Evolutionary conservation across 1,140 invertebrate species (phyloP).

Genomic region (Drosophila dunni): DNA sequence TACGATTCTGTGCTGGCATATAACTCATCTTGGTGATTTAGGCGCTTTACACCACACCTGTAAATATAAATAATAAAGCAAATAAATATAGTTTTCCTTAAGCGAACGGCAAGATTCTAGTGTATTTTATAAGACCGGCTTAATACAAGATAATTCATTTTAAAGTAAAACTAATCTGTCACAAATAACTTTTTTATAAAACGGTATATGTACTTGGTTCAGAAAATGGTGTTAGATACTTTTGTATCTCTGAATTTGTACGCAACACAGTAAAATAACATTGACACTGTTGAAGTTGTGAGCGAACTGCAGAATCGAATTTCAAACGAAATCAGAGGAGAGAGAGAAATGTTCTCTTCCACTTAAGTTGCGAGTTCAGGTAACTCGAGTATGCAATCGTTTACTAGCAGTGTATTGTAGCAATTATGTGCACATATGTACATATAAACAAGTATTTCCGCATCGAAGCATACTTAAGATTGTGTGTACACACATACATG

Average conservation of each 20-base stretch:
- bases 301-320: neutral
- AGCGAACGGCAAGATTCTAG: too few relatives aligned
- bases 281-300: conserved; percentile 16
- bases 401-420: conserved; percentile 20
- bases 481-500: neutral
- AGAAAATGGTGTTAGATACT: neutral
- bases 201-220: too few relatives aligned
- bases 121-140: too few relatives aligned
- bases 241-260: neutral
- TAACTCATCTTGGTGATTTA: conserved; percentile 90
- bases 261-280: conserved; percentile 3
- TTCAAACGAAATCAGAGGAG: neutral
- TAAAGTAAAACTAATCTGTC: too few relatives aligned
- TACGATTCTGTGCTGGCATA: conserved; percentile 91
- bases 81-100: neutral
- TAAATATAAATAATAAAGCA: conserved; percentile 50
- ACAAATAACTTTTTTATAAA: too few relatives aligned
- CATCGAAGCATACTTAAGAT: conserved; percentile 30
- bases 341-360: neutral
- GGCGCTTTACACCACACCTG: conserved; percentile 83
- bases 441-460: conserved; percentile 35
- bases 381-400: conserved; percentile 24
- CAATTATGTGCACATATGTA: conserved; percentile 7
- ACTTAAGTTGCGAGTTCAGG: conserved; percentile 25
- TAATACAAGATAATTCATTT: too few relatives aligned